Evolutionary conservation across 2,113 vertebrate species (phyloP).

Genomic region (Daubentonia madagascariensis): DNA sequence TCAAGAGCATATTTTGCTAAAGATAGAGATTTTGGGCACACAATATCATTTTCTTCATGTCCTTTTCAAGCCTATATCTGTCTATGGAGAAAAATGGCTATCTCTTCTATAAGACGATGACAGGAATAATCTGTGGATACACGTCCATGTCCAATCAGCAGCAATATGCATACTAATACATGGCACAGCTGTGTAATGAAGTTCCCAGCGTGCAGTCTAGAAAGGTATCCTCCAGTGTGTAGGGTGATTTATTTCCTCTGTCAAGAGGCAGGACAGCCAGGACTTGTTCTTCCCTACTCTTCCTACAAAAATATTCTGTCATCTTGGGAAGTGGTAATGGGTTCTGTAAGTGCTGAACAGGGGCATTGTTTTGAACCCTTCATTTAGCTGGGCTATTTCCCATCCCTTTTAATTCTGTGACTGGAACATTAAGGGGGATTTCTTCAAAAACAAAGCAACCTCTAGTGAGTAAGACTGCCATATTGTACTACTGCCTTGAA

Average conservation of each 20-base stretch:
- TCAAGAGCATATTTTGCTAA: constrained; percentile 77
- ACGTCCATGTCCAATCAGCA: constrained; percentile 91
- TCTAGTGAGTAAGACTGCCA: constrained; percentile 3
- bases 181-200: constrained; percentile 99
- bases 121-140: constrained; percentile 94
- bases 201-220: constrained; percentile 97
- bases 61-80: constrained; percentile 82
- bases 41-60: constrained; percentile 76
- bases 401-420: constrained; percentile 60
- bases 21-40: constrained; percentile 72
- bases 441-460: constrained; percentile 53
- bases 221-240: constrained; percentile 98
- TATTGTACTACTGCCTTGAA: constrained; percentile 41
- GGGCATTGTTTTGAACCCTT: constrained; percentile 71
- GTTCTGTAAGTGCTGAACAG: constrained; percentile 59
- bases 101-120: constrained; percentile 88
- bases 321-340: constrained; percentile 79
- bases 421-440: not conserved
- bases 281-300: constrained; percentile 94
- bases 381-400: constrained; percentile 68
- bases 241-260: constrained; percentile 99
- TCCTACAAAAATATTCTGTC: constrained; percentile 88
- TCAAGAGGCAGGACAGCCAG: constrained; percentile 97
- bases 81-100: constrained; percentile 89
- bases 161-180: constrained; percentile 97